Evolutionary conservation across 2,797 vertebrate genomes (phyloP).

Genomic region (Setipinna tenuifilis): DNA sequence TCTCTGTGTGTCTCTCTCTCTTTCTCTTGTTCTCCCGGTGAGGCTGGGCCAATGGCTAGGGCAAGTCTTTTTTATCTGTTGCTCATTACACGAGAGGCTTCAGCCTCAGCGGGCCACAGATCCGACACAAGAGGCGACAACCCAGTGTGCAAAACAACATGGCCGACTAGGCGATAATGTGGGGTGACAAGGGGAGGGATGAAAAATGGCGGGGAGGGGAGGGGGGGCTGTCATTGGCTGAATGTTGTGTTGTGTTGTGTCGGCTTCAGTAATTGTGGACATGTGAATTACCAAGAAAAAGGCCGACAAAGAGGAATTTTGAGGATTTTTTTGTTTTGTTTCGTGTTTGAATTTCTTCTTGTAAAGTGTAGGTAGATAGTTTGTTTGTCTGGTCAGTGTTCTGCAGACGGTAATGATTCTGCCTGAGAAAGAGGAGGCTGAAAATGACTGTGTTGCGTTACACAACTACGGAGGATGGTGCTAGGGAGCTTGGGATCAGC

Average conservation of each 20-base stretch:
- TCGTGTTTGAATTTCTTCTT: background rate
- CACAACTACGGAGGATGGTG: background rate
- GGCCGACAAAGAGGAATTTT: background rate
- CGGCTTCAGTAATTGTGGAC: background rate
- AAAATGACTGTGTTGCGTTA: background rate
- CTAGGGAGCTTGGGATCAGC: background rate
- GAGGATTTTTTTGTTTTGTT: background rate
- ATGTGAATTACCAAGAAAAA: background rate
- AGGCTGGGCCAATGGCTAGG: no score
- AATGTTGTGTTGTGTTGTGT: background rate
- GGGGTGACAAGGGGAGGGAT: background rate
- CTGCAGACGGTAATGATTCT: background rate
- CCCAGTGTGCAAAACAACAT: conserved; percentile 30
- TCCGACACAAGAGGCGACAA: conserved; percentile 50
- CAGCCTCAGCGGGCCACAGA: conserved; percentile 38
- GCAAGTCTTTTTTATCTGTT: conserved; percentile 37
- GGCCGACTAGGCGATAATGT: conserved; percentile 5
- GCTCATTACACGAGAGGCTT: conserved; percentile 54
- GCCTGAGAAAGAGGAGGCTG: background rate
- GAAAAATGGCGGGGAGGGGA: background rate
- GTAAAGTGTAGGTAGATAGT: background rate
- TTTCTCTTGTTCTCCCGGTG: background rate
- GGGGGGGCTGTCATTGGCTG: background rate
- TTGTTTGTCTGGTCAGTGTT: background rate
- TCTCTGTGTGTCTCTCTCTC: no score